A percentile compares a stretch with the other conserved stretches of the same genome.
phyloP scores from a whole-genome alignment of 2,888 invertebrate species.

The Eubasilissa splendida region DNA sequence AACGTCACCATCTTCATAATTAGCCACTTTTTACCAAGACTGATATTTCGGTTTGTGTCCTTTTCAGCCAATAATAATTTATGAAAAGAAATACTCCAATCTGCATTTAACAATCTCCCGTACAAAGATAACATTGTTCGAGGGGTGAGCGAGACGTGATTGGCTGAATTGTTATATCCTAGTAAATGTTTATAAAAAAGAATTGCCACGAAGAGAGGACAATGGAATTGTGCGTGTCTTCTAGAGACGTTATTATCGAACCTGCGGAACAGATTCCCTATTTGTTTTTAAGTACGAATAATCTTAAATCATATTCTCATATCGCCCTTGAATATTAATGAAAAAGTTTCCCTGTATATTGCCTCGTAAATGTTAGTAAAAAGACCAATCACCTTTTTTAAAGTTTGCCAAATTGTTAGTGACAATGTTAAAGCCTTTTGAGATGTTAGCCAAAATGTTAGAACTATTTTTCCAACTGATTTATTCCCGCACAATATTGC shows the following conservation, averaged over 20 bases:
- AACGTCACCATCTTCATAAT: not conserved
- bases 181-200: no score
- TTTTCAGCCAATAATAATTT: not conserved
- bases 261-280: constrained; percentile 43
- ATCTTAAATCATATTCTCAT: not conserved
- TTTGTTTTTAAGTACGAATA: constrained; percentile 40
- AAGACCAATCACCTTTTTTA: constrained; percentile 55
- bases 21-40: not conserved
- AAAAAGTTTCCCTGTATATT: not conserved
- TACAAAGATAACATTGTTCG: no score
- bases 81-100: no score
- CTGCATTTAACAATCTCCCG: no score
- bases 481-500: not conserved
- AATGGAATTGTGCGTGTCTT: constrained; percentile 30
- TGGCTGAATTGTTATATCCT: no score
- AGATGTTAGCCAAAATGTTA: constrained; percentile 26
- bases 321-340: constrained; percentile 10
- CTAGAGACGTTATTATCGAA: constrained; percentile 40
- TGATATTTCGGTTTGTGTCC: not conserved
- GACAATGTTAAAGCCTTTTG: constrained; percentile 48
- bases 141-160: no score
- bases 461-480: constrained; percentile 2
- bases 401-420: constrained; percentile 55
- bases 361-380: constrained; percentile 27
- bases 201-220: constrained; percentile 6